Percentiles rank a stretch among this genome's conserved stretches.
Evolutionary conservation across 2,888 invertebrate genomes (phyloP).

Genomic region (Spicauda simplicius): DNA sequence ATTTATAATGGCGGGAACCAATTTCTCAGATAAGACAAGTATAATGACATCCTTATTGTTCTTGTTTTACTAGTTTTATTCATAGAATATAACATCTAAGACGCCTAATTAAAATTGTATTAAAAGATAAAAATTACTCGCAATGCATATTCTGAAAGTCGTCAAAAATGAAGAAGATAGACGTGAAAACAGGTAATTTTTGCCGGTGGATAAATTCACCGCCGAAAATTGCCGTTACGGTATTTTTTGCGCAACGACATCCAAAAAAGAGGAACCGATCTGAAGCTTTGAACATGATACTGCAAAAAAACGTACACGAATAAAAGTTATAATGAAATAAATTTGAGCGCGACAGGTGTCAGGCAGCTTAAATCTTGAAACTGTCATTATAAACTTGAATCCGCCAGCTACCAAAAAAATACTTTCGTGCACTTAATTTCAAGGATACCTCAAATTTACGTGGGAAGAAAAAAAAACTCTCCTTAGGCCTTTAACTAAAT

Average conservation of each 20-base stretch:
- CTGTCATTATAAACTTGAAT: conserved; percentile 11
- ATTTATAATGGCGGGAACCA: conserved; percentile 20
- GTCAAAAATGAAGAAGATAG: conserved; percentile 10
- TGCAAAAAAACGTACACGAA: conserved; percentile 31
- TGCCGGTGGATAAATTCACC: conserved; percentile 24
- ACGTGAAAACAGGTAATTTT: conserved; percentile 26
- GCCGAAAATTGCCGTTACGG: conserved; percentile 33
- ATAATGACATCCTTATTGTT: background rate
- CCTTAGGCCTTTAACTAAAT: background rate
- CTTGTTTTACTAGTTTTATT: conserved; percentile 3
- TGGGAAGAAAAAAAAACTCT: too few species aligned
- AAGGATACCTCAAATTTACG: too few species aligned
- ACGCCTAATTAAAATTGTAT: background rate
- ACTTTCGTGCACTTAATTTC: background rate
- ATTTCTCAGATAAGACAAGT: conserved; percentile 4
- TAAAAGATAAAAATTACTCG: conserved; percentile 3
- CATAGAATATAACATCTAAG: background rate
- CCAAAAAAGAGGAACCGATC: conserved; percentile 31
- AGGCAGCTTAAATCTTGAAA: conserved; percentile 16
- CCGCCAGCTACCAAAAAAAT: background rate
- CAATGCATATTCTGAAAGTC: conserved; percentile 7
- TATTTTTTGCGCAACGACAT: conserved; percentile 27
- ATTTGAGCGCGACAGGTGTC: conserved; percentile 31
- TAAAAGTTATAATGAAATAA: conserved; percentile 35
- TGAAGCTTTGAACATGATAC: conserved; percentile 27